Evolutionary conservation across 1,140 invertebrate species (phyloP).

Genomic region (Zophobas morio): DNA sequence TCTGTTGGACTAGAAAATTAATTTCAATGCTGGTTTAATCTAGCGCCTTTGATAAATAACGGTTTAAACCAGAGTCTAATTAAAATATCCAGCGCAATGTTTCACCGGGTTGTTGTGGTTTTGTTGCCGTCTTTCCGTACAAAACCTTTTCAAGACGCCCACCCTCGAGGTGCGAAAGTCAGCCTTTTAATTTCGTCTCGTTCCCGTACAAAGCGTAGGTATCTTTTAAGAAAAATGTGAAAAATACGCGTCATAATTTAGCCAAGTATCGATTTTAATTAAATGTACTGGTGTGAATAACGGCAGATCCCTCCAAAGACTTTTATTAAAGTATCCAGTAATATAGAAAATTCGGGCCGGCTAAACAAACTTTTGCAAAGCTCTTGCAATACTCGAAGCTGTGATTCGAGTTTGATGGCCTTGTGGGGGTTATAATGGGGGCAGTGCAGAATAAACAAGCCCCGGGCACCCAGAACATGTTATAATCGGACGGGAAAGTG

Average conservation of each 20-base stretch:
- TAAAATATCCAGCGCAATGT: constrained; percentile 39
- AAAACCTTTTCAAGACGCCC: constrained; percentile 2
- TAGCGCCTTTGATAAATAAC: constrained; percentile 42
- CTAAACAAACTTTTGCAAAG: constrained; percentile 8
- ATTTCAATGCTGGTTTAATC: constrained; percentile 37
- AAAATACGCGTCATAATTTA: not conserved
- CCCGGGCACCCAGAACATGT: constrained; percentile 18
- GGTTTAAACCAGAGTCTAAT: constrained; percentile 41
- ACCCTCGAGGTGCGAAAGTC: constrained; percentile 13
- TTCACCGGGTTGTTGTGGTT: constrained; percentile 36
- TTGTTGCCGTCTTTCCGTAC: constrained; percentile 29
- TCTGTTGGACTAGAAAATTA: constrained; percentile 30
- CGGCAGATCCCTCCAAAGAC: constrained; percentile 1
- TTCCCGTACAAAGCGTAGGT: not conserved
- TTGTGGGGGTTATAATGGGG: constrained; percentile 22
- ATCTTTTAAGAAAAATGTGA: no score
- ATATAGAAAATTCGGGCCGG: constrained; percentile 20
- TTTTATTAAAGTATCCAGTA: constrained; percentile 14
- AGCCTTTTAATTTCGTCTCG: not conserved
- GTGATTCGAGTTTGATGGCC: constrained; percentile 30
- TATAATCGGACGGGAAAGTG: constrained; percentile 29
- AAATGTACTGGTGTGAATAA: not conserved
- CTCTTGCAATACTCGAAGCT: constrained; percentile 11
- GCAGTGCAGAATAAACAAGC: constrained; percentile 27
- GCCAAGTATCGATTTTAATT: constrained; percentile 5